These are phyloP conservation scores for Clinocottus analis DNA, from an alignment of 2,113 vertebrate genomes.

Conservation along the genomic window DNA sequence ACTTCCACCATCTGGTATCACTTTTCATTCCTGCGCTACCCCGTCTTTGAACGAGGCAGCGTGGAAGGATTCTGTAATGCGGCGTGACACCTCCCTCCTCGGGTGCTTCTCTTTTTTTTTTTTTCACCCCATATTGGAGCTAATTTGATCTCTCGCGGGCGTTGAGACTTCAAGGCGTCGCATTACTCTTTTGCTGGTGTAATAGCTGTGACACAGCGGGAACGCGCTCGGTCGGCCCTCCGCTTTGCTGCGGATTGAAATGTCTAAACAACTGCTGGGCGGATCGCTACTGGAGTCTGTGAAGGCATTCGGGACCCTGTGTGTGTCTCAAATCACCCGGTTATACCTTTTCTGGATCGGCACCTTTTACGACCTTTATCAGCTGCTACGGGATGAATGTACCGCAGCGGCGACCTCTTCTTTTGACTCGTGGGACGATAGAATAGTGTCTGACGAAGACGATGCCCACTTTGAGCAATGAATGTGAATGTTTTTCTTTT, in stretches of 20 bases:
- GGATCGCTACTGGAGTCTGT: background rate
- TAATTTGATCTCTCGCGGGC: slow-evolving; percentile 22
- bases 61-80: slow-evolving; percentile 12
- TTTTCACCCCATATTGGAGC: slow-evolving; percentile 8
- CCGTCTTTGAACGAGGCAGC: background rate
- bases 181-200: slow-evolving; percentile 12
- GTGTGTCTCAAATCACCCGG: too few species aligned
- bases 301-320: background rate
- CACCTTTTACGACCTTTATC: background rate
- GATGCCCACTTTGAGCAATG: background rate
- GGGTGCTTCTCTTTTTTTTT: slow-evolving; percentile 29
- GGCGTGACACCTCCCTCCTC: slow-evolving; percentile 23
- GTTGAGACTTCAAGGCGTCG: slow-evolving; percentile 33
- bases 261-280: background rate
- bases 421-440: background rate
- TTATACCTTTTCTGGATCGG: too few species aligned
- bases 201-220: slow-evolving; percentile 28
- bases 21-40: too few species aligned
- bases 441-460: background rate
- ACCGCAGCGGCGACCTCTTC: background rate
- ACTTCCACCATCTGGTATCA: slow-evolving; percentile 4
- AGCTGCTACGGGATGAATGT: background rate
- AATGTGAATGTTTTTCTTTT: background rate
- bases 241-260: slow-evolving; percentile 11
- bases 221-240: background rate